phyloP scores from a whole-genome alignment of 2,113 vertebrate species.

The Rissa tridactyla region DNA sequence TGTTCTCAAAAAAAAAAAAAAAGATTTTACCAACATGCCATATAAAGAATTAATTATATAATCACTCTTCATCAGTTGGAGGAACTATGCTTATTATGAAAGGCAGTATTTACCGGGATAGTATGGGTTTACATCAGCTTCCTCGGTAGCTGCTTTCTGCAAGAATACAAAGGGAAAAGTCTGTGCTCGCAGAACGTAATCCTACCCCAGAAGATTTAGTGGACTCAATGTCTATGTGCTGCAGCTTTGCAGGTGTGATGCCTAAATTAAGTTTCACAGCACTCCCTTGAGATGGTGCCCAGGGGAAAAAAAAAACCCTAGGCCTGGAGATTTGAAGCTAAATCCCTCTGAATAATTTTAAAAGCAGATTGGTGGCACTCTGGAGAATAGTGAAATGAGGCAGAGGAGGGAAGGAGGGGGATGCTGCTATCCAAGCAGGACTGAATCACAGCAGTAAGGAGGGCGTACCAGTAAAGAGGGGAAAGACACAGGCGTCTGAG shows the following conservation, averaged over 20 bases:
- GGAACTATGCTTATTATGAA: background rate
- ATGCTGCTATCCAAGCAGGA: background rate
- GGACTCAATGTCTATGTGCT: background rate
- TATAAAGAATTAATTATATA: background rate
- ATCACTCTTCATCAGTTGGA: background rate
- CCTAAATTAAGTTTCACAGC: conserved; percentile 4
- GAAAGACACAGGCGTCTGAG: background rate
- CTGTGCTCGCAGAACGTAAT: fast-evolving
- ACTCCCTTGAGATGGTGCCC: background rate
- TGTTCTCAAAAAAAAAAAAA: background rate
- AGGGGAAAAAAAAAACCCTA: background rate
- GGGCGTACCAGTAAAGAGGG: background rate
- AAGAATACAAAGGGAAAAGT: background rate
- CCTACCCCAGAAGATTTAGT: background rate
- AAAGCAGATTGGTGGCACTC: background rate
- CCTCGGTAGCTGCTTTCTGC: background rate
- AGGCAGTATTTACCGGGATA: background rate
- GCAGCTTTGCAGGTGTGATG: background rate
- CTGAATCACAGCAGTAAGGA: background rate
- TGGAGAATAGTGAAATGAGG: background rate
- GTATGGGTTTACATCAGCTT: background rate
- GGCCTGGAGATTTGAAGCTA: background rate
- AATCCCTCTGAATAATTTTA: conserved; percentile 8
- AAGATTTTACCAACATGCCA: background rate
- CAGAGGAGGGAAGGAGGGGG: background rate